Evolutionary conservation across 2,797 vertebrate species (phyloP), one percentile per base, ranked within the genome.

Genomic region (Tinamus major): DNA sequence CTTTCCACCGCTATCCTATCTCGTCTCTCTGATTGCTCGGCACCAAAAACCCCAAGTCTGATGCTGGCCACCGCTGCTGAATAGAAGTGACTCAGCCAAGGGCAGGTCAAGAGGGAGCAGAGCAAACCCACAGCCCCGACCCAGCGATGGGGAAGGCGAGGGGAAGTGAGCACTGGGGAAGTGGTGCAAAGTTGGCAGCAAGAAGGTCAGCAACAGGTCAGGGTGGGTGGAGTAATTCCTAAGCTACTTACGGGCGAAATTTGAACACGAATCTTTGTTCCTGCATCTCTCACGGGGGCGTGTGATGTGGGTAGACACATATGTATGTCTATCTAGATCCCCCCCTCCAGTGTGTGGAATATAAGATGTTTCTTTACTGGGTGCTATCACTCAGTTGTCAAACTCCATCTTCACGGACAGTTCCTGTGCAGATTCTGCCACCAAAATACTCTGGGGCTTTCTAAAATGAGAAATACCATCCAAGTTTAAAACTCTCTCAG

Each of bases 71-170:
- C 11, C 51, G 80, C 90, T 65, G 86, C 88, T 72, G 94, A 69
- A 94, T 76, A 74, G 82, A 17, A 42, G 81, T 90, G 96, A 95
- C 93, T 96, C 96, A 94, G 89, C 80, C 74, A 18, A 55, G 81
- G 61, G 65, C 70, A 78, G 85, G 44, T 20, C 51, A 15, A 61
- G 85, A 67, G 1, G 23, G 65, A 6, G 5, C 1, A 0, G 72
- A 76, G 90, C 17, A 55, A 68, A 35, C 71, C 12, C 2, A 5
- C 76, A 55, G 77, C 3, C 0, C 79, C 15, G 65, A 26, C 69
- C 79, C 63, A 9, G 31, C 53, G 64, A 49, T 12, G 27, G 27
- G 35, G 41, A 42, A n/a, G 33, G 37, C 56, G 42, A 29, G 70
- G 70, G 59, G 67, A 51, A 68, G 17, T n/a, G 48, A 55, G 56